Base-by-base conservation (phyloP, 2,797 vertebrate species). In the Melanotaenia maccullochi region DNA sequence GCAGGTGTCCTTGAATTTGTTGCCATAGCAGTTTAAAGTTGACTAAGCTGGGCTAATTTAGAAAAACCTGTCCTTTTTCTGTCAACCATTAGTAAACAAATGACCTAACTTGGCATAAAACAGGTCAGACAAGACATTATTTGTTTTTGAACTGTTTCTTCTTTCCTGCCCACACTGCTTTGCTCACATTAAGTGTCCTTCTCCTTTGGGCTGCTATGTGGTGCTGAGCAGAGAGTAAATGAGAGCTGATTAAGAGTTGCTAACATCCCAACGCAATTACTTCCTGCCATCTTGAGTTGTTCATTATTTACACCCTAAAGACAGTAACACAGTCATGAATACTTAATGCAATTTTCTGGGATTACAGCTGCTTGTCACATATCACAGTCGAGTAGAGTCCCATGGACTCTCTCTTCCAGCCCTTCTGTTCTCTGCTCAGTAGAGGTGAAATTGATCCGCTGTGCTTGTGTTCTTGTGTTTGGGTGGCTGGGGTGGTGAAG, bases 391-490 rank as follows among this genome's bases (percentile, higher is more conserved):
- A 9, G 60, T 63, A 28, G 25, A 24, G 44, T 36, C 71, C 59
- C 59, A 60, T 36, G 57, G 30, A 55, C 11, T 0, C 42, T 30
- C 28, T 68, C 35, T n/a, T 20, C 24, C 8, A 20, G 49, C 60
- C 28, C 70, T 49, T 66, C 35, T 62, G 60, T 56, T 42, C 16
- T 55, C 38, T 73, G 65, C 67, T 85, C 67, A 55, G 32, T 33
- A n/a, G 66, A 57, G 70, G 28, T 67, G 85, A 86, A 90, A 89
- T 79, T 20, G 72, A 87, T 86, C 77, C 35, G 6, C 16, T 11
- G 13, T 13, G 36, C 60, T 70, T 65, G 68, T 5, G 40, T 33
- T 62, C 55, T 0, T 57, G 38, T 22, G 63, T 58, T 38, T 71
- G 13, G 55, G 22, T 36, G 54, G 11, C 60, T 22, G 25, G 35